Percentiles rank a stretch among this genome's conserved stretches.
phyloP scores from a whole-genome alignment of 2,888 invertebrate genomes.

The Orthosia gothica region DNA sequence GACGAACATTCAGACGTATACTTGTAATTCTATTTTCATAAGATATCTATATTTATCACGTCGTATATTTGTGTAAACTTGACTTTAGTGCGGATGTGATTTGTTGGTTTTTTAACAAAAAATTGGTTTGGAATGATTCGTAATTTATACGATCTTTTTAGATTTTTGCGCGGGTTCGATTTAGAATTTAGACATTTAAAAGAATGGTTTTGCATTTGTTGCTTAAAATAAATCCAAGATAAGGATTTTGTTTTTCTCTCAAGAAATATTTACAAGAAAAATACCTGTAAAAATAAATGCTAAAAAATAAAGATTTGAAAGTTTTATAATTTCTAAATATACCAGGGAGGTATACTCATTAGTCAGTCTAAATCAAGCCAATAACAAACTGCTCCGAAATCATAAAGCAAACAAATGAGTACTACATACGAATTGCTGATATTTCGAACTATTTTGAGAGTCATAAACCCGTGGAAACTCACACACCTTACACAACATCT shows the following conservation, averaged over 20 bases:
- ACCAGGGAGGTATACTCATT: neutral
- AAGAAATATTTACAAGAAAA: neutral
- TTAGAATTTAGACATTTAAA: too few relatives aligned
- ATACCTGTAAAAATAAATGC: neutral
- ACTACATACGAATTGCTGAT: slow-evolving; percentile 44
- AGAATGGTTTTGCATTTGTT: neutral
- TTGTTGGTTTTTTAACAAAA: slow-evolving; percentile 7
- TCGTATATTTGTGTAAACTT: slow-evolving; percentile 26
- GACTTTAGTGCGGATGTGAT: slow-evolving; percentile 28
- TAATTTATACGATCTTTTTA: neutral
- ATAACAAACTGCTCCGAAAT: slow-evolving; percentile 37
- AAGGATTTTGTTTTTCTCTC: neutral
- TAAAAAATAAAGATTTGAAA: slow-evolving; percentile 1
- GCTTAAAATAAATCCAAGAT: neutral
- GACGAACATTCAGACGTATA: slow-evolving; percentile 47
- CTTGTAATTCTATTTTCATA: slow-evolving; percentile 56
- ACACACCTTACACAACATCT: slow-evolving; percentile 29
- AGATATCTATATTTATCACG: slow-evolving; percentile 47
- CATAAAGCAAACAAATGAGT: slow-evolving; percentile 29
- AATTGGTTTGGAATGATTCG: neutral
- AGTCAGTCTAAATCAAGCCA: slow-evolving; percentile 9
- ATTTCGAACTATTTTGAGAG: slow-evolving; percentile 45
- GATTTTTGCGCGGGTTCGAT: neutral
- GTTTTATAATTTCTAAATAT: neutral
- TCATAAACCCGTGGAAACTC: slow-evolving; percentile 22